Base-by-base conservation (phyloP, 2,888 invertebrate species). In the Lamellibrachia satsuma region DNA sequence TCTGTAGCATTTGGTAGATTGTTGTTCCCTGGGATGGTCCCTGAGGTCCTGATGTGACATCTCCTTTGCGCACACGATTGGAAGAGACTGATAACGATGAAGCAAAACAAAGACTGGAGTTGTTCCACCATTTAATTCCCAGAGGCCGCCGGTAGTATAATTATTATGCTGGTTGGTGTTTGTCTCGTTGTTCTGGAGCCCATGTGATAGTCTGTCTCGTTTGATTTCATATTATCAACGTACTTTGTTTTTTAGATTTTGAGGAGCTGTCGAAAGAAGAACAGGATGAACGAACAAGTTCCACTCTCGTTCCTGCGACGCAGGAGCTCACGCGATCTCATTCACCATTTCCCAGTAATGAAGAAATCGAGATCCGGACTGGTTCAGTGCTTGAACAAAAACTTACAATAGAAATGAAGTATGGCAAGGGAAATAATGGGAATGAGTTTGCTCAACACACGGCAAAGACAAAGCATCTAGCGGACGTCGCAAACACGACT, bases 211-310 rank as follows among this genome's bases (percentile, higher is more conserved):
- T 22, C 15, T 22, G 75, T 9, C 60, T 60, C 22, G 15, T 15
- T 15, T 60, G 6, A 4, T 60, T 60, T 9, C 60, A 9, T 60
- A 75, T 22, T 22, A 15, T 22, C 3, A 75, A 15, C n/a, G 15
- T 22, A 75, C 75, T 75, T 75, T 22, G 15, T 15, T 75, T 22
- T 75, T 75, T n/a, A 75, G 75, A 75, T n/a, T 75, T 75, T n/a
- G 75, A 75, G 75, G 75, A 75, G 75, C 75, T 75, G 75, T 75
- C 75, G 75, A 75, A 75, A 75, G 75, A 75, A n/a, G 75, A 75
- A n/a, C 75, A 75, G 75, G 75, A 75, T 22, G 75, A 75, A 3
- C 75, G 3, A 75, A n/a, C 15, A 22, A 22, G 75, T 22, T n/a
- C 75, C 6, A 4, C 2, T 75, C 75, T 75, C 75, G 22, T 75